Base-by-base conservation (phyloP, 2,797 vertebrate species). In the Acropternis orthonyx region DNA sequence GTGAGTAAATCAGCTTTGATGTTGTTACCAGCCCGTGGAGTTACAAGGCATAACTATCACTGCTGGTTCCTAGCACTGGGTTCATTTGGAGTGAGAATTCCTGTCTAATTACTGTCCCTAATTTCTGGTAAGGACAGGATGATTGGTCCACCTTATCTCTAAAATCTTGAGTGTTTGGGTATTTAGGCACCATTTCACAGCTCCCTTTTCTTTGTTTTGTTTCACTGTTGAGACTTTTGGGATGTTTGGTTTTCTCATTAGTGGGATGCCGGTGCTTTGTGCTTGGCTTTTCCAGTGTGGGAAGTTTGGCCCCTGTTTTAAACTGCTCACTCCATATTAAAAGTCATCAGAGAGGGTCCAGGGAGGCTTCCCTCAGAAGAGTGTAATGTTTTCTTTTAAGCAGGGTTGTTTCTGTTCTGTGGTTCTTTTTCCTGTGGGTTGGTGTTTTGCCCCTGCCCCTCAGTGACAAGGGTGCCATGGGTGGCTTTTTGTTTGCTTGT, bases 31-130 rank as follows among this genome's bases (percentile, higher is more conserved):
- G 34, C 27, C 18, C 77, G 37, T 2, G 16, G 19, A 32, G 23
- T 62, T 66, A 8, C 0, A 59, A 23, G 16, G 28, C 21, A 65
- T 48, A 14, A 36, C 28, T 48, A 1, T 2, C 1, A 0, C 13
- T 61, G 48, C 49, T 48, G 54, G 12, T 65, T 67, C 54, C 86
- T 52, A 27, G 43, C 56, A 79, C 41, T 48, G 56, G 23, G 27
- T 90, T 86, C 67, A 55, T 34, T 14, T 67, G 44, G 23, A 30
- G 48, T 41, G 10, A 63, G 18, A 77, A 86, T 86, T 78, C 43
- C 27, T 81, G 21, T 43, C 3, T 52, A 48, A 36, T 36, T 54
- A 9, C 22, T 75, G 36, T 34, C 32, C 32, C 66, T 62, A 16
- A 20, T 54, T 39, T 36, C 39, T 55, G 23, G 5, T 30, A 8